A percentile compares a stretch with the other conserved stretches of the same genome.
These are phyloP conservation scores for Paracentrotus lividus DNA, from an alignment of 53 echinoderm and acorn worm genomes.

Conservation along the genomic window DNA sequence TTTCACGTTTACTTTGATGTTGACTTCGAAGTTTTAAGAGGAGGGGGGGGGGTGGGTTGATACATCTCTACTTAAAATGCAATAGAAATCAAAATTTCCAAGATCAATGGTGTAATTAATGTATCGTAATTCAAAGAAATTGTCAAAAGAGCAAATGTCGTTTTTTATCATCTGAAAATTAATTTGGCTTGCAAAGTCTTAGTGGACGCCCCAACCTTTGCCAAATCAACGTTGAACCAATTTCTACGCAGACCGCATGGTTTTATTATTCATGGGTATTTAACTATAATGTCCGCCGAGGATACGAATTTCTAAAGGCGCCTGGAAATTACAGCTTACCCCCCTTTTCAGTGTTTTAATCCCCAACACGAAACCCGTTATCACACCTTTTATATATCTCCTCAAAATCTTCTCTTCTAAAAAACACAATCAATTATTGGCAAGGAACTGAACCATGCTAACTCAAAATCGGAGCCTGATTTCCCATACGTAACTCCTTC, in stretches of 20 bases:
- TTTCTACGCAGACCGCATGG: not conserved
- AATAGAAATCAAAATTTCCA: too few species aligned
- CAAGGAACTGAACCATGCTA: not conserved
- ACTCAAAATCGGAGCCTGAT: not conserved
- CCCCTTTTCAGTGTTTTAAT: not conserved
- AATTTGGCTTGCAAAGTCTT: too few species aligned
- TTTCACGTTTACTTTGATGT: not conserved
- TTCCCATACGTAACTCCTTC: slow-evolving; percentile 16
- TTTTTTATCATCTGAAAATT: too few species aligned
- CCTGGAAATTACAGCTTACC: not conserved
- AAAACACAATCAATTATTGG: slow-evolving; percentile 21
- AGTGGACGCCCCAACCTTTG: not conserved
- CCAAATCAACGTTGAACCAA: not conserved
- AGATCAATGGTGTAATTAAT: too few species aligned
- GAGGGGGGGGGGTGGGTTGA: too few species aligned
- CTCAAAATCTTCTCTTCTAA: not conserved
- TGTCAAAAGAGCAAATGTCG: too few species aligned
- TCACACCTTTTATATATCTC: not conserved
- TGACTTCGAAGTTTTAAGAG: too few species aligned
- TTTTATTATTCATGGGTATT: not conserved
- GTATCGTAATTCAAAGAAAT: too few species aligned
- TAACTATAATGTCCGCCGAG: not conserved
- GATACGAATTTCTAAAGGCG: not conserved
- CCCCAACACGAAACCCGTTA: not conserved
- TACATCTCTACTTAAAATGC: too few species aligned